phyloP scores from a whole-genome alignment of 2,113 vertebrate species.

The Rhineura floridana region DNA sequence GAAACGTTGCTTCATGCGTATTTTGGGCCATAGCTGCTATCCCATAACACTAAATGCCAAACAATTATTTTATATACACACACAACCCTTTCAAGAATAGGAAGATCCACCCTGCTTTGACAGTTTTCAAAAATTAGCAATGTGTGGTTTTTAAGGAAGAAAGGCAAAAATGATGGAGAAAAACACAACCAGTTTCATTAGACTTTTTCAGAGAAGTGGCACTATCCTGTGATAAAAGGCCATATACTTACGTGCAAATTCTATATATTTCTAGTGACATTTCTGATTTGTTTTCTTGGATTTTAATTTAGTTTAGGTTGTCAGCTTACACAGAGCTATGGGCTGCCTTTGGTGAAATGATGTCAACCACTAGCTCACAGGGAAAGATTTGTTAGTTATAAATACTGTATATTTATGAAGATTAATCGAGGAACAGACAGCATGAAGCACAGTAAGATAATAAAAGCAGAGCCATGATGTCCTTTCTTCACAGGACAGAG shows the following conservation, averaged over 20 bases:
- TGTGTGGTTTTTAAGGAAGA: background rate
- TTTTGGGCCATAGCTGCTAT: background rate
- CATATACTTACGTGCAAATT: constrained; percentile 33
- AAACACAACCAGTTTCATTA: constrained; percentile 41
- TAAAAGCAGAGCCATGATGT: constrained; percentile 45
- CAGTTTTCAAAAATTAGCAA: constrained; percentile 59
- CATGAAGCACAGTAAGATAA: constrained; percentile 32
- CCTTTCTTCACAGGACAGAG: constrained; percentile 7
- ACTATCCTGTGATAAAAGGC: constrained; percentile 3
- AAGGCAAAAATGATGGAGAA: constrained; percentile 53
- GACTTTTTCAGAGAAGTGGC: constrained; percentile 57
- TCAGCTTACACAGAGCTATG: constrained; percentile 29
- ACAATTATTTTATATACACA: background rate
- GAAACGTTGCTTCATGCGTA: background rate
- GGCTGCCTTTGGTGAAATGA: constrained; percentile 50
- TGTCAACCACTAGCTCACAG: constrained; percentile 40
- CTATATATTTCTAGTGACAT: constrained; percentile 36
- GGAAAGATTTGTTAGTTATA: constrained; percentile 47
- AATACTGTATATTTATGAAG: constrained; percentile 64
- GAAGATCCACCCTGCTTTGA: constrained; percentile 57
- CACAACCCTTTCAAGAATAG: background rate
- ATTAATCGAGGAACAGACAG: constrained; percentile 58
- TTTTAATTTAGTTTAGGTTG: constrained; percentile 59
- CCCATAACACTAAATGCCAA: background rate
- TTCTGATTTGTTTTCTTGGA: constrained; percentile 55